Percentiles rank a stretch among this genome's conserved stretches.
Evolutionary conservation across 2,797 vertebrate genomes (phyloP).

Genomic region (Pipistrellus pipistrellus): DNA sequence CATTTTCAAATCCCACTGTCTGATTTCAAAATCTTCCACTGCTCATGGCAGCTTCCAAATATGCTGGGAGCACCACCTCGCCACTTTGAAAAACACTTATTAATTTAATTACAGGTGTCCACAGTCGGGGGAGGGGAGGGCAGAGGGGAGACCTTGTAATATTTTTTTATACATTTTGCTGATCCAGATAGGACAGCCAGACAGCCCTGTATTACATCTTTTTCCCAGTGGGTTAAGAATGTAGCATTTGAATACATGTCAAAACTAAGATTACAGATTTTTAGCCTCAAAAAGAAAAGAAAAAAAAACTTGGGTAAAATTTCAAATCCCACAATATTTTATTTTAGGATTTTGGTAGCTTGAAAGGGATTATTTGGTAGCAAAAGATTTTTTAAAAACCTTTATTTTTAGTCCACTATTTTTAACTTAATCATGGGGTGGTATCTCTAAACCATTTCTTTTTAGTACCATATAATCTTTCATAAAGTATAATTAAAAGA

Average conservation of each 20-base stretch:
- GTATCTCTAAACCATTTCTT: slow-evolving; percentile 85
- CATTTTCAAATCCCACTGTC: neutral
- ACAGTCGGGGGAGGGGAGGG: neutral
- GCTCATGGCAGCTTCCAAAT: neutral
- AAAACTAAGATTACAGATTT: slow-evolving; percentile 73
- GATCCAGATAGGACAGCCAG: neutral
- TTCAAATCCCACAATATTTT: slow-evolving; percentile 78
- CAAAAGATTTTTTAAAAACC: slow-evolving; percentile 75
- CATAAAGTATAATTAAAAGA: slow-evolving; percentile 77
- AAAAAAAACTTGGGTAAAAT: slow-evolving; percentile 60
- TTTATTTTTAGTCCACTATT: slow-evolving; percentile 83
- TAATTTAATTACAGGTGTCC: neutral
- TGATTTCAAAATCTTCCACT: neutral
- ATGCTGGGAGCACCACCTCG: neutral
- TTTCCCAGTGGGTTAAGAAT: slow-evolving; percentile 8
- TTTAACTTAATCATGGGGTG: slow-evolving; percentile 86
- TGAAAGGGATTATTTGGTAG: slow-evolving; percentile 77
- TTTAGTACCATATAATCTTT: slow-evolving; percentile 85
- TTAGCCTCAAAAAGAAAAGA: slow-evolving; percentile 17
- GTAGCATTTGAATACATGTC: slow-evolving; percentile 54
- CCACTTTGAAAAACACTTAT: neutral
- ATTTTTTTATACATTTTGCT: slow-evolving; percentile 55
- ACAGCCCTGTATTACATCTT: neutral
- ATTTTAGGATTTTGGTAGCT: slow-evolving; percentile 79
- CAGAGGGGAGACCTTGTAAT: neutral